Evolutionary conservation across 2,888 invertebrate genomes (phyloP).

Genomic region (Tigriopus californicus): DNA sequence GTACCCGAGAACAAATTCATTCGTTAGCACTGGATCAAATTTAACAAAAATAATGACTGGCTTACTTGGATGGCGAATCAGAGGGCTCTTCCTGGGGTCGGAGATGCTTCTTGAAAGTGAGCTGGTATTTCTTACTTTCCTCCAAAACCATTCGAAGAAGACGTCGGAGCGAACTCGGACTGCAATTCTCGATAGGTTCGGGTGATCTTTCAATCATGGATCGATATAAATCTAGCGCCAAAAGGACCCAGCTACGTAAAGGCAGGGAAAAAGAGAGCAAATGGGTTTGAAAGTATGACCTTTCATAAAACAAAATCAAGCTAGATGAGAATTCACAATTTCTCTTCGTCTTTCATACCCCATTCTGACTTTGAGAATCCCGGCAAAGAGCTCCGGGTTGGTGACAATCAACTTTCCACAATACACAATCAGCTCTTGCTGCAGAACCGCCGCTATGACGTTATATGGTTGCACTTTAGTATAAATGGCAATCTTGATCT

Average conservation of each 20-base stretch:
- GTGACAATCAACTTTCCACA: constrained; percentile 83
- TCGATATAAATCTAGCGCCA: background rate
- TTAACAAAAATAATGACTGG: no score
- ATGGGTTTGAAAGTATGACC: no score
- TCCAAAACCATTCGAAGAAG: background rate
- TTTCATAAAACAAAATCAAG: no score
- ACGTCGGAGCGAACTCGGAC: background rate
- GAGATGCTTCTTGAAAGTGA: no score
- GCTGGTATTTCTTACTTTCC: background rate
- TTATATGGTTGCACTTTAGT: constrained; percentile 48
- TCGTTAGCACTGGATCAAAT: no score
- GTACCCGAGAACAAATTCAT: no score
- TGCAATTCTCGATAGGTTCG: background rate
- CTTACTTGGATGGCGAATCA: no score
- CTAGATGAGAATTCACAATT: no score
- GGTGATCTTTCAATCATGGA: background rate
- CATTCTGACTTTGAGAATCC: constrained; percentile 61
- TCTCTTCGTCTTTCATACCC: constrained; percentile 37
- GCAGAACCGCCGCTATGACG: constrained; percentile 73
- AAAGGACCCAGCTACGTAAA: background rate
- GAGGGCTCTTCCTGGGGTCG: no score
- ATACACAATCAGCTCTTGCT: constrained; percentile 81
- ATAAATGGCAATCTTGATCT: constrained; percentile 82
- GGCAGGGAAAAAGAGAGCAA: no score
- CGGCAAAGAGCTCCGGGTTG: constrained; percentile 80